A percentile compares a stretch with the other conserved stretches of the same genome.
These are phyloP conservation scores for Nomada fucata DNA, from an alignment of 2,888 invertebrate species.

Conservation along the genomic window DNA sequence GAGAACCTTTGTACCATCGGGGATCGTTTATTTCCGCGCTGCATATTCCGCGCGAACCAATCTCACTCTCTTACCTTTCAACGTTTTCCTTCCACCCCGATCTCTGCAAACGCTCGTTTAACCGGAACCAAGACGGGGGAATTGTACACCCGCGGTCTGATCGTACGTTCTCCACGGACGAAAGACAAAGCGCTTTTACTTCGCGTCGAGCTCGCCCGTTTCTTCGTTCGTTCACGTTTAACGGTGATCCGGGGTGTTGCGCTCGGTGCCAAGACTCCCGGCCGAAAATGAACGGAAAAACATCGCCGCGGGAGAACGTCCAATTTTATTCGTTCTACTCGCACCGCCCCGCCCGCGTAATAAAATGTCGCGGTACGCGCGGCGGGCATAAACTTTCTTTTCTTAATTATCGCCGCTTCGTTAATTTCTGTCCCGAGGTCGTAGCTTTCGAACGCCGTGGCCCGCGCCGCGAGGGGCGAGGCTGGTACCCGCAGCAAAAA, in stretches of 20 bases:
- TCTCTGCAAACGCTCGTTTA: background rate
- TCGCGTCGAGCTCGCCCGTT: background rate
- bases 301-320: slow-evolving; percentile 9
- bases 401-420: slow-evolving; percentile 76
- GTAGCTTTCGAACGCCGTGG: slow-evolving; percentile 35
- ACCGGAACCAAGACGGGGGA: background rate
- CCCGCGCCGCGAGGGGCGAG: slow-evolving; percentile 7
- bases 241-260: slow-evolving; percentile 20
- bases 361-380: slow-evolving; percentile 63
- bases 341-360: slow-evolving; percentile 42
- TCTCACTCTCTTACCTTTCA: background rate
- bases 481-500: slow-evolving; percentile 5
- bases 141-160: background rate
- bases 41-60: slow-evolving; percentile 14
- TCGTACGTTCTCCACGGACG: slow-evolving; percentile 25
- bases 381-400: slow-evolving; percentile 68
- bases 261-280: slow-evolving; percentile 29
- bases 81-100: no score
- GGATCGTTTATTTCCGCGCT: slow-evolving; percentile 31
- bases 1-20: slow-evolving; percentile 24
- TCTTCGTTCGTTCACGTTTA: background rate
- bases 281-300: slow-evolving; percentile 35
- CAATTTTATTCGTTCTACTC: slow-evolving; percentile 33
- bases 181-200: slow-evolving; percentile 36
- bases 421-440: slow-evolving; percentile 71